phyloP scores from a whole-genome alignment of 1,140 invertebrate species.

The Macrostomum lignano region DNA sequence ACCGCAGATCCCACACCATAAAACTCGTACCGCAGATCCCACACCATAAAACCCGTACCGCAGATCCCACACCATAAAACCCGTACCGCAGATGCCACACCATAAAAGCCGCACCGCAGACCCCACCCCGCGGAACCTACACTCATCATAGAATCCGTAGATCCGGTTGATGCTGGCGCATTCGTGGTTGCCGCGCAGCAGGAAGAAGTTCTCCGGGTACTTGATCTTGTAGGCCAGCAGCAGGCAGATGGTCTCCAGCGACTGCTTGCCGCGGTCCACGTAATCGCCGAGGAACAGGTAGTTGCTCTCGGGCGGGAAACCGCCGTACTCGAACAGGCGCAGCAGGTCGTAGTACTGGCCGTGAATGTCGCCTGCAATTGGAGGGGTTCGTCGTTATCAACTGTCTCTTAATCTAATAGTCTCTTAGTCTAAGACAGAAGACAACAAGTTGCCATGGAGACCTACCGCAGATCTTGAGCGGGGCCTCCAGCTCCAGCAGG shows the following conservation, averaged over 20 bases:
- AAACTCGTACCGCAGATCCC: too few relatives aligned
- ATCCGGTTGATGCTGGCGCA: conserved; percentile 37
- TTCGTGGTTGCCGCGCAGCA: conserved; percentile 40
- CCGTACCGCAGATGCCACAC: too few relatives aligned
- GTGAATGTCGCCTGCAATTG: conserved; percentile 27
- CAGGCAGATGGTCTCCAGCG: conserved; percentile 30
- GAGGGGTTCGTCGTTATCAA: too few relatives aligned
- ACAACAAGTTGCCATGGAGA: too few relatives aligned
- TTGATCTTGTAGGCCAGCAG: conserved; percentile 28
- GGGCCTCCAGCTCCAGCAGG: conserved; percentile 36
- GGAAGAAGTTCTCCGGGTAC: conserved; percentile 37
- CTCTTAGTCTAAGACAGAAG: too few relatives aligned
- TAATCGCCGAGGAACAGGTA: conserved; percentile 30
- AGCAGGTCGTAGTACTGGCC: conserved; percentile 29
- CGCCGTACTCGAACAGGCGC: conserved; percentile 24
- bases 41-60: too few relatives aligned
- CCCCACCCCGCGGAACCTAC: too few relatives aligned
- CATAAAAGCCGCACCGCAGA: too few relatives aligned
- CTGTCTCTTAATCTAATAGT: too few relatives aligned
- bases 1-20: too few relatives aligned
- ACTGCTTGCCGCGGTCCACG: conserved; percentile 34
- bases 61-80: too few relatives aligned
- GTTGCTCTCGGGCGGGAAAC: conserved; percentile 55
- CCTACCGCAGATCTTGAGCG: conserved; percentile 47
- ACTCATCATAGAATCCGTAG: conserved; percentile 29